phyloP scores from a whole-genome alignment of 1,140 invertebrate genomes.

The Telenomus remus region DNA sequence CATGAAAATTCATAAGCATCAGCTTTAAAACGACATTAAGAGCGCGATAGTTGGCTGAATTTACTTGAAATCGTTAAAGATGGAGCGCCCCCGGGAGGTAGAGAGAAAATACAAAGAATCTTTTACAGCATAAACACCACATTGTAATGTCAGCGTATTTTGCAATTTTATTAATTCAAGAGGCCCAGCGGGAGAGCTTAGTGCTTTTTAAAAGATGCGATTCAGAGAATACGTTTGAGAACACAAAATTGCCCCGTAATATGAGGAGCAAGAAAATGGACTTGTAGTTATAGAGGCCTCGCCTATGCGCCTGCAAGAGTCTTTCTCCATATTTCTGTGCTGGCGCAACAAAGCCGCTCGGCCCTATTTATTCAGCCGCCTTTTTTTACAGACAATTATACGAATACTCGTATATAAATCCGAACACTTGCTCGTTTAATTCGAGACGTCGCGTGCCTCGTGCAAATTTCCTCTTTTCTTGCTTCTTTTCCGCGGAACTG shows the following conservation, averaged over 20 bases:
- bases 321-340: conserved; percentile 38
- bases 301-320: conserved; percentile 30
- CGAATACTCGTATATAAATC: conserved; percentile 29
- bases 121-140: conserved; percentile 38
- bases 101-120: conserved; percentile 21
- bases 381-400: conserved; percentile 51
- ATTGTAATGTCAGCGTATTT: conserved; percentile 45
- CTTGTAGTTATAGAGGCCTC: conserved; percentile 36
- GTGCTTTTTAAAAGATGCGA: conserved; percentile 55
- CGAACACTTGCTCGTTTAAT: conserved; percentile 16
- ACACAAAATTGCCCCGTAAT: conserved; percentile 54
- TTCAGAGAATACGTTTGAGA: conserved; percentile 48
- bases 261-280: conserved; percentile 53
- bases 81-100: background rate
- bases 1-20: conserved; percentile 44
- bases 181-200: conserved; percentile 59
- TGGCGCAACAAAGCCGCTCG: conserved; percentile 27
- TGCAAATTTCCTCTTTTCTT: conserved; percentile 4
- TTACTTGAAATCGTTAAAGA: conserved; percentile 29
- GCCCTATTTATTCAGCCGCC: conserved; percentile 50
- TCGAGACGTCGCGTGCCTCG: conserved; percentile 9
- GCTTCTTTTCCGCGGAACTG: background rate
- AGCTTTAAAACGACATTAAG: conserved; percentile 28
- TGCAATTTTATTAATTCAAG: conserved; percentile 61
- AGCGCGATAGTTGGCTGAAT: conserved; percentile 18